These are phyloP conservation scores for Hemicordylus capensis DNA, from an alignment of 2,113 vertebrate species.

Conservation along the genomic window DNA sequence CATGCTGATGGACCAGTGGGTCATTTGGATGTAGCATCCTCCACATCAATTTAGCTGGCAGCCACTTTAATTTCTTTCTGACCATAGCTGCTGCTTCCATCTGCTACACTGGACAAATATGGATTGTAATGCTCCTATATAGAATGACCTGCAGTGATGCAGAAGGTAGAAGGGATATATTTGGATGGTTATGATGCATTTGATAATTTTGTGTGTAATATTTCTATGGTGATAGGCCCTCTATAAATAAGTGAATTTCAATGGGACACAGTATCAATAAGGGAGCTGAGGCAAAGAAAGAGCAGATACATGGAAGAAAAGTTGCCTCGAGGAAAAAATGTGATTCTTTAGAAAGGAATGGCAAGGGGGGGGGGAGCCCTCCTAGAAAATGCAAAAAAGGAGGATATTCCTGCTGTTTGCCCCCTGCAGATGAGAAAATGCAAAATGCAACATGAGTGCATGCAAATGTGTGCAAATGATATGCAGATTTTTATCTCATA, in stretches of 20 bases:
- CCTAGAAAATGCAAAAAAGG: conserved; percentile 10
- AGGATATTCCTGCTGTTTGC: conserved; percentile 46
- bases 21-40: not conserved
- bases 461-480: conserved; percentile 69
- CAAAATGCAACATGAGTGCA: conserved; percentile 52
- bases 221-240: not conserved
- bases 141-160: conserved; percentile 2
- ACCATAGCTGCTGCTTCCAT: conserved; percentile 10
- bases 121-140: not conserved
- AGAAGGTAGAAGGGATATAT: not conserved
- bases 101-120: not conserved
- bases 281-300: not conserved
- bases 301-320: not conserved
- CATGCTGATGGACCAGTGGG: conserved; percentile 11
- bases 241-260: not conserved
- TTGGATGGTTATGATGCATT: not conserved
- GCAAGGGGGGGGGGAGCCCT: conserved; percentile 16
- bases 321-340: not conserved
- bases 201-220: conserved; percentile 5
- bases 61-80: not conserved
- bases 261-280: not conserved
- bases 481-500: conserved; percentile 70
- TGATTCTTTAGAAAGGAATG: not conserved
- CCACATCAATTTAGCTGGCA: conserved; percentile 17
- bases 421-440: conserved; percentile 55